Conservation (phyloP, 2,888 invertebrate species). For the Eupithecia exiguata region DNA sequence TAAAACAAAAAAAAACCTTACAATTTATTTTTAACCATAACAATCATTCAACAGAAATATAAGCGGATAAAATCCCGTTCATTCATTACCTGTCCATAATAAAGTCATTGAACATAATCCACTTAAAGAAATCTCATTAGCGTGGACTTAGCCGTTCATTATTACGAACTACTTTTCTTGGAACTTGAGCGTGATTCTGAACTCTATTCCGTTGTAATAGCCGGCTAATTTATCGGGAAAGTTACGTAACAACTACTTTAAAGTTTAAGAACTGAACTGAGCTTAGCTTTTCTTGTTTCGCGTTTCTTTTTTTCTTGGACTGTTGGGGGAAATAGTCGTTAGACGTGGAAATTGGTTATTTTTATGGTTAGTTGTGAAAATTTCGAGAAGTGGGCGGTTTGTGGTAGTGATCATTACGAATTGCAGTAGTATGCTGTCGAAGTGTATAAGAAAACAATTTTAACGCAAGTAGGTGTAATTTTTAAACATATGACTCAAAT, state of each 20-base stretch:
- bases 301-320: constrained; percentile 22
- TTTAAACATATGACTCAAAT: not conserved
- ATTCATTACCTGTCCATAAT: constrained; percentile 6
- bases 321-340: constrained; percentile 18
- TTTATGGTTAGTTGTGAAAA: not conserved
- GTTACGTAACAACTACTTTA: constrained; percentile 17
- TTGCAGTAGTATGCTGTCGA: not conserved
- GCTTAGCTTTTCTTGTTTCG: constrained; percentile 23
- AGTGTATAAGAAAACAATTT: not conserved
- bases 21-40: too few relatives aligned
- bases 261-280: constrained; percentile 21
- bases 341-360: not conserved
- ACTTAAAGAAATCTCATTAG: constrained; percentile 15
- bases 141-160: constrained; percentile 6
- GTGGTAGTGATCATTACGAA: not conserved
- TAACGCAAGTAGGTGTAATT: not conserved
- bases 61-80: not conserved
- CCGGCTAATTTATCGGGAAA: not conserved
- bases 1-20: too few relatives aligned
- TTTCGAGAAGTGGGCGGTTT: not conserved
- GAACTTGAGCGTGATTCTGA: constrained; percentile 10
- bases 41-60: too few relatives aligned
- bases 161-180: constrained; percentile 6
- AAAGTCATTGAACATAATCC: constrained; percentile 3
- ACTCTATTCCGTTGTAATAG: constrained; percentile 13